Base-by-base conservation (phyloP, 2,113 vertebrate species). In the Elaphurus davidianus region DNA sequence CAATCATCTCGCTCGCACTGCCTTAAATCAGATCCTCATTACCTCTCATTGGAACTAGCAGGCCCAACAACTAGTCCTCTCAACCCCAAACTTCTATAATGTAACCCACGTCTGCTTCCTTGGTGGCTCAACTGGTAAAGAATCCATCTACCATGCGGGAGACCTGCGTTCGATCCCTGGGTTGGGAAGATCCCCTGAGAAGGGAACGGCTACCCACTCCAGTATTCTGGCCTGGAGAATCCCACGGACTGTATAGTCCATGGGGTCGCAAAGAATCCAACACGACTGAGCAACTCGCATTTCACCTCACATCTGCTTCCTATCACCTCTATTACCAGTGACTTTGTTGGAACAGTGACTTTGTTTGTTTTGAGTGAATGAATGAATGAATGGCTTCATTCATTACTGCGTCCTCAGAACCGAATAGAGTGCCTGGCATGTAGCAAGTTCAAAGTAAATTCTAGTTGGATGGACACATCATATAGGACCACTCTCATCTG, bases 221-320 rank as follows among this genome's bases (percentile, higher is more conserved):
- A 74, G n/a, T 40, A 40, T 74, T 23, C 67, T 74, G 36, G 36
- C 67, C 67, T 71, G 67, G 19, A 71, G n/a, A 71, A 71, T 40
- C 40, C 67, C n/a, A 71, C 1, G 67, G 67, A 71, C n/a, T 40
- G 19, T 71, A 6, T 4, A 64, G 33, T 64, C 62, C 62, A 16
- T 12, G 19, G 10, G 19, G 67, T 71, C 19, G 1, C n/a, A 36
- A 71, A 23, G 67, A 71, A 19, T 71, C n/a, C 0, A 0, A 40
- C 19, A 74, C 10, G 12, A 13, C 67, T 13, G 36, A 40, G 36
- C 19, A 6, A 71, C 67, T 74, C 0, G 5, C 67, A 25, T 1
- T 74, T 74, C 67, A 74, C 67, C 36, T 71, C 50, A 33, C 23
- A 23, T 45, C 81, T 81, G 33, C 55, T 88, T 96, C 47, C 57